Base-by-base conservation (phyloP, 2,888 invertebrate species). In the Heliconius cydno region DNA sequence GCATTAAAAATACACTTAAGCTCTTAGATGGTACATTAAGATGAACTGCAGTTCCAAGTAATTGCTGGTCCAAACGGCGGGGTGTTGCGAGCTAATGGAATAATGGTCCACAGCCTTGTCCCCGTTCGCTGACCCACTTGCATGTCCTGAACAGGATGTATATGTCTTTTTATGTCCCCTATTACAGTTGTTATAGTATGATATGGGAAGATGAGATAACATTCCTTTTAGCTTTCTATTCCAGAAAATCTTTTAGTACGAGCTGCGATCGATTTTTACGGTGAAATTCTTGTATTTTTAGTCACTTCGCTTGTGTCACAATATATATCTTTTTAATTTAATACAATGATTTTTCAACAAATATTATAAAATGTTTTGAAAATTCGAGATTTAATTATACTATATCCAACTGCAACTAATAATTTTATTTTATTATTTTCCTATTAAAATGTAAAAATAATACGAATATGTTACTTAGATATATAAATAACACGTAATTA, bases 71-170 rank as follows among this genome's bases (percentile, higher is more conserved):
- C 82, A 81, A 82, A 83, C 82, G 84, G 82, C 80, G 79, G 83
- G 83, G 79, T 80, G 83, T 81, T 82, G 83, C 82, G 83, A 85
- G 83, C 90, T 94, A 92, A 94, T 94, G 92, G 94, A 93, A 94
- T 94, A 94, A 94, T 94, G 85, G 88, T 90, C 88, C 84, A 82
- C 90, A 93, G 88, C 94, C 94, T 94, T 94, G 94, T 85, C 88
- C 94, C 85, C 89, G 87, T 92, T 94, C 84, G 86, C 86, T 89
- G 93, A 87, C 92, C 94, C 87, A 92, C 90, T 91, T 92, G 83
- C 83, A 85, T 83, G 83, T 85, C 86, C 87, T 86, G 84, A 87
- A 88, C 92, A 94, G 94, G 93, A 94, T 92, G 90, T 88, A 70
- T 70, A 38, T 70, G 41, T 89, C 89, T 91, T 90, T 90, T 89